Percentiles rank a stretch among this genome's conserved stretches.
Evolutionary conservation across 2,113 vertebrate genomes (phyloP).

Genomic region (Actenoides hombroni): DNA sequence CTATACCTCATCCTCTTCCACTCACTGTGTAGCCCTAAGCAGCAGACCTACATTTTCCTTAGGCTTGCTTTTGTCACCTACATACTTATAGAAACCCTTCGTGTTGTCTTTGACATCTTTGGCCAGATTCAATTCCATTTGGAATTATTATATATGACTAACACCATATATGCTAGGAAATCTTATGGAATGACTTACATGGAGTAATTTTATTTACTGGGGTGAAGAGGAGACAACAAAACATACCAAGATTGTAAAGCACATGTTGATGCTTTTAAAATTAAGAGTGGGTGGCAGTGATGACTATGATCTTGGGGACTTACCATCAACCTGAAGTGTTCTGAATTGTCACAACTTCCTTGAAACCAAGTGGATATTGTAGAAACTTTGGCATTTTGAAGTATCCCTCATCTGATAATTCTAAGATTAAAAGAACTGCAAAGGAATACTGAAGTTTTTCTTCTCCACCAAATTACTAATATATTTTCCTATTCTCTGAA

Average conservation of each 20-base stretch:
- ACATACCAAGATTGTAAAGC: not conserved
- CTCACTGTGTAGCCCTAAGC: fast-evolving
- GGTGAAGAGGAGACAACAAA: not conserved
- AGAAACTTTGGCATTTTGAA: not conserved
- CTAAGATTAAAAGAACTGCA: not conserved
- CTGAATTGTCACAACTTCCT: not conserved
- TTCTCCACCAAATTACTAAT: slow-evolving; percentile 24
- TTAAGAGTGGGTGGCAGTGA: not conserved
- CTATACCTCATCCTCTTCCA: not conserved
- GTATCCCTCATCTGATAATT: not conserved
- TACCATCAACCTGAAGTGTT: not conserved
- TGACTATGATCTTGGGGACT: not conserved
- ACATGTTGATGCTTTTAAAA: not conserved
- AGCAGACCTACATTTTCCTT: not conserved
- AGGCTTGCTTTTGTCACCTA: not conserved
- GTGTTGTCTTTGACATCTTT: not conserved
- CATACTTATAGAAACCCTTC: not conserved
- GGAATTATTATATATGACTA: not conserved
- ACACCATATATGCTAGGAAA: not conserved
- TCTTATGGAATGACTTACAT: not conserved
- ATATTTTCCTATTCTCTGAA: slow-evolving; percentile 23
- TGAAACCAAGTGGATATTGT: not conserved
- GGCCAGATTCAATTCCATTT: not conserved
- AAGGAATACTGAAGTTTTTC: slow-evolving; percentile 25
- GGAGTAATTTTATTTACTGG: slow-evolving; percentile 15